Base-by-base conservation (phyloP, 2,888 invertebrate species). In the Pammene fasciana region DNA sequence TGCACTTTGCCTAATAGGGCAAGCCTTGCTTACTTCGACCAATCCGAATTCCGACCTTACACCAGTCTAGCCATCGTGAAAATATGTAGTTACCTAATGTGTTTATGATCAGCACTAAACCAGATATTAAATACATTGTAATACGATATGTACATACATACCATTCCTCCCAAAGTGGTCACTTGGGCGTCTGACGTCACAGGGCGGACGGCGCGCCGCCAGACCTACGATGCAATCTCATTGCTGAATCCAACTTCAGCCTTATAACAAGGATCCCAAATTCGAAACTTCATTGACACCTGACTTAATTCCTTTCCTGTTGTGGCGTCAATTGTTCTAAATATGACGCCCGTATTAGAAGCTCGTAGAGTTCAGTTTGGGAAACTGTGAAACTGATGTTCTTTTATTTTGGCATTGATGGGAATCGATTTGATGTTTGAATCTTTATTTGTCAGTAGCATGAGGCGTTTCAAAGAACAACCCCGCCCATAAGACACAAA, bases 121-220 rank as follows among this genome's bases (percentile, higher is more conserved):
- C 54, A 11, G 26, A 60, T 67, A 46, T 60, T 54, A n/a, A n/a
- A n/a, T n/a, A 46, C 52, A 54, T 67, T 67, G 60, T 60, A 14
- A 46, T 16, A 14, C 6, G 2, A 10, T 43, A 66, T 43, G 46
- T 48, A 43, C 56, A 59, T 46, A 67, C 67, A 48, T 54, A 61
- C 60, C 10, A 38, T 14, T 38, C 36, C 34, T 26, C 54, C 48
- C 67, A 61, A 61, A 67, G 61, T 67, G 67, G 55, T 26, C 67
- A 48, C 56, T 48, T 50, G 61, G 54, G 14, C 38, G 26, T 50
- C 11, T 67, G 71, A 71, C 71, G 71, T 67, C 62, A 62, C 61
- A 46, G 67, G 57, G 16, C 11, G 57, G 46, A 36, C 57, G 57
- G 56, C 70, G 65, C 52, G 34, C 6, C 64, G 71, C 71, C 72